Conservation (phyloP, 2,888 invertebrate genomes). For the Troilus luridus region DNA sequence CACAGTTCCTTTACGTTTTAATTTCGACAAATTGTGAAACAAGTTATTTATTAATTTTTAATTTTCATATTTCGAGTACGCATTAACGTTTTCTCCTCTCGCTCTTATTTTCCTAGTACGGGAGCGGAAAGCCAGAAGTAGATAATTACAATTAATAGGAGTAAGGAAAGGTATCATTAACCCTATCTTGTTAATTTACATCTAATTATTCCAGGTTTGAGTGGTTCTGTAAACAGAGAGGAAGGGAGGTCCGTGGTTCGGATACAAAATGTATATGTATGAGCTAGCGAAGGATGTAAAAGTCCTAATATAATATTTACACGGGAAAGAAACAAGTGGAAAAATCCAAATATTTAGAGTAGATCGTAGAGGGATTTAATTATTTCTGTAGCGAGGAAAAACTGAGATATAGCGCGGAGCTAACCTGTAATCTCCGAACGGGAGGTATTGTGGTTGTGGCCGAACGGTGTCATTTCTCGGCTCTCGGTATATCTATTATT, state of each 20-base stretch:
- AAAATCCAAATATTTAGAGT: conserved; percentile 16
- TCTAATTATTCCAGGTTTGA: background rate
- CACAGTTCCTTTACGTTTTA: background rate
- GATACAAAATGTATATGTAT: background rate
- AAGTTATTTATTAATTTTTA: background rate
- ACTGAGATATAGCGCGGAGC: background rate
- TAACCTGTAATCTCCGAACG: background rate
- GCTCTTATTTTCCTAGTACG: background rate
- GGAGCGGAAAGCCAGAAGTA: background rate
- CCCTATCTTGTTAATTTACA: conserved; percentile 1
- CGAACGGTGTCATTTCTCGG: background rate
- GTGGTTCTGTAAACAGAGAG: background rate
- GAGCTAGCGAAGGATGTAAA: background rate
- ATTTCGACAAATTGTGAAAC: background rate
- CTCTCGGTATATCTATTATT: background rate
- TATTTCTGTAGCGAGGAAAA: background rate
- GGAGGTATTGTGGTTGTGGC: conserved; percentile 3
- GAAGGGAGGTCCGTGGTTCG: background rate
- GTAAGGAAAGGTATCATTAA: conserved; percentile 20
- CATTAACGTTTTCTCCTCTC: background rate
- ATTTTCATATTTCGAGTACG: background rate
- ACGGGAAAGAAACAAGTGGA: background rate
- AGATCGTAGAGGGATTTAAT: background rate
- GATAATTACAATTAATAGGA: conserved; percentile 3
- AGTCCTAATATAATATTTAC: background rate